phyloP scores from a whole-genome alignment of 2,113 vertebrate genomes.

The Neolamprologus cancellatus region DNA sequence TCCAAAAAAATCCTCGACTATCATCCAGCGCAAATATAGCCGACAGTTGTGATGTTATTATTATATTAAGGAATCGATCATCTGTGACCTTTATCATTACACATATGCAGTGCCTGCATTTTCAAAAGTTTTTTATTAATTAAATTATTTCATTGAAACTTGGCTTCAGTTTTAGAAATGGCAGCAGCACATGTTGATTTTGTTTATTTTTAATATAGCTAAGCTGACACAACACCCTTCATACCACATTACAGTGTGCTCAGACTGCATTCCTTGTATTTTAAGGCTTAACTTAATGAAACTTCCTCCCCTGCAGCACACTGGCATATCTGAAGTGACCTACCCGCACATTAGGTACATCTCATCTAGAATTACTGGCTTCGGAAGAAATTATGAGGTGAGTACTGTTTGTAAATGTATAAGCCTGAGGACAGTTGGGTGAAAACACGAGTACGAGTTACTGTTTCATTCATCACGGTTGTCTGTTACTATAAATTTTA shows the following conservation, averaged over 20 bases:
- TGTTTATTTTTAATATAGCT: background rate
- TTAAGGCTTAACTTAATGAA: background rate
- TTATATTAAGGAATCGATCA: background rate
- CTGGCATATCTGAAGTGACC: constrained; percentile 78
- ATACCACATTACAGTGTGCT: background rate
- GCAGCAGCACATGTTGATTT: background rate
- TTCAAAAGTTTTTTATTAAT: background rate
- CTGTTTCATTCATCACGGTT: background rate
- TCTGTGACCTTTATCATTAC: background rate
- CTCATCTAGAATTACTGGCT: constrained; percentile 96
- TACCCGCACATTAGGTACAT: constrained; percentile 99
- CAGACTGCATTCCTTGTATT: background rate
- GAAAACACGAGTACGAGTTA: background rate
- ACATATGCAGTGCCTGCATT: background rate
- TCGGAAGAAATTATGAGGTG: constrained; percentile 93
- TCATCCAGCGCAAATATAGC: background rate
- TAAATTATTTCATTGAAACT: background rate
- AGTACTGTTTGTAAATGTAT: background rate
- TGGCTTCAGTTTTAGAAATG: background rate
- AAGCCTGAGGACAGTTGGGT: background rate
- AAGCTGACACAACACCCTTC: background rate
- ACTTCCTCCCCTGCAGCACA: constrained; percentile 55
- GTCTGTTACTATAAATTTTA: background rate
- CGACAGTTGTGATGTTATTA: background rate
- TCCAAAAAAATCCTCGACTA: constrained; percentile 13